phyloP scores from a whole-genome alignment of 2,113 vertebrate species.

The Burhinus oedicnemus region DNA sequence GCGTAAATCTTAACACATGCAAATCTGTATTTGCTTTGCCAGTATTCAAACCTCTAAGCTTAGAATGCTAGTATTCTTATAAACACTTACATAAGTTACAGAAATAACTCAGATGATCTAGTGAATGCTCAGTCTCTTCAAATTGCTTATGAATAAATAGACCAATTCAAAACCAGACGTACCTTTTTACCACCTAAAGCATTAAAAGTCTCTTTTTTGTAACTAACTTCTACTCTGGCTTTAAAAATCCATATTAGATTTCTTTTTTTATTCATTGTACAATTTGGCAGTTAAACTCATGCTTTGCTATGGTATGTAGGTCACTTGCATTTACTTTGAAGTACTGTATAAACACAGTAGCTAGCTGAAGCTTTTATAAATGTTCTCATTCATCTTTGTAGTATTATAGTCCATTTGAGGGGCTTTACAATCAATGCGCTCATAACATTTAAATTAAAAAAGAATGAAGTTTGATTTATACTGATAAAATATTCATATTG shows the following conservation, averaged over 20 bases:
- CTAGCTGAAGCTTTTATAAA: not conserved
- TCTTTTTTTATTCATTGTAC: not conserved
- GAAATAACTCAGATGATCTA: not conserved
- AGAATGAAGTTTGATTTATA: not conserved
- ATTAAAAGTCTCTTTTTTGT: not conserved
- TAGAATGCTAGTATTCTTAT: not conserved
- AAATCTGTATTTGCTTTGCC: not conserved
- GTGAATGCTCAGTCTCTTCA: not conserved
- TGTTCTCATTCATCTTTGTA: not conserved
- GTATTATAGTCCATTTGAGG: not conserved
- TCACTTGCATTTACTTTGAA: not conserved
- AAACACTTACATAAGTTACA: not conserved
- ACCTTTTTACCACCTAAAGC: not conserved
- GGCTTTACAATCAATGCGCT: not conserved
- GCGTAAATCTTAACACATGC: rapidly evolving
- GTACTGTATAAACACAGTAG: not conserved
- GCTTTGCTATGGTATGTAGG: not conserved
- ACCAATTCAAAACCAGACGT: not conserved
- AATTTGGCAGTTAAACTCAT: not conserved
- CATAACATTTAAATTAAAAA: not conserved
- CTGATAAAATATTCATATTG: not conserved
- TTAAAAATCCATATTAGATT: not conserved
- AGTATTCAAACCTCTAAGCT: not conserved
- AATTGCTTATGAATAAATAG: not conserved
- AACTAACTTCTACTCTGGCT: not conserved